Evolutionary conservation across 2,888 invertebrate genomes (phyloP).

Genomic region (Spilosoma lubricipeda): DNA sequence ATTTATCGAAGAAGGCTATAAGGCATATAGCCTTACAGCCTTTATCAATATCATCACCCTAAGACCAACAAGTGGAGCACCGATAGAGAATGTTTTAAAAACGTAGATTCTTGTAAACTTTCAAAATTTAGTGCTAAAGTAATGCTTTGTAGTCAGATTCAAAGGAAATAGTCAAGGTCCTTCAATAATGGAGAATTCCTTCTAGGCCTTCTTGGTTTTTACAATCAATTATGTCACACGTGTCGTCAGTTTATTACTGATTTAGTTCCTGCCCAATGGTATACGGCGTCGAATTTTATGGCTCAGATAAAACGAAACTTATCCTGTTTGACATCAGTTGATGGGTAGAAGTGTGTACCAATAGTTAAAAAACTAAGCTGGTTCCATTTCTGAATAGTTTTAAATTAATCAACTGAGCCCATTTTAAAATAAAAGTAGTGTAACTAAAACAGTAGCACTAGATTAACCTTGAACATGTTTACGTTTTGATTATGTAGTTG

Average conservation of each 20-base stretch:
- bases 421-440: conserved; percentile 14
- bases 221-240: conserved; percentile 35
- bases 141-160: neutral
- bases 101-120: neutral
- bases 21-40: no score
- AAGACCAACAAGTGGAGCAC: no score
- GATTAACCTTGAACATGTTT: conserved; percentile 73
- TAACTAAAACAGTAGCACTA: conserved; percentile 51
- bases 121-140: neutral
- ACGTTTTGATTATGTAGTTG: conserved; percentile 68
- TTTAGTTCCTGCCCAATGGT: conserved; percentile 20
- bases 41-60: no score
- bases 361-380: neutral
- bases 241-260: conserved; percentile 37
- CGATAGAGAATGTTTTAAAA: no score
- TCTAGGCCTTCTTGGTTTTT: conserved; percentile 4
- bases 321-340: conserved; percentile 1
- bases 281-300: conserved; percentile 19
- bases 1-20: no score
- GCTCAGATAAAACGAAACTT: conserved; percentile 4
- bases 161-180: conserved; percentile 24
- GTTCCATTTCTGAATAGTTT: neutral
- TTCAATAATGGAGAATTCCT: conserved; percentile 29
- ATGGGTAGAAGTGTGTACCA: neutral
- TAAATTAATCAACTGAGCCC: neutral